These are phyloP conservation scores for Diorhabda sublineata DNA, from an alignment of 1,140 invertebrate genomes.

Conservation along the genomic window DNA sequence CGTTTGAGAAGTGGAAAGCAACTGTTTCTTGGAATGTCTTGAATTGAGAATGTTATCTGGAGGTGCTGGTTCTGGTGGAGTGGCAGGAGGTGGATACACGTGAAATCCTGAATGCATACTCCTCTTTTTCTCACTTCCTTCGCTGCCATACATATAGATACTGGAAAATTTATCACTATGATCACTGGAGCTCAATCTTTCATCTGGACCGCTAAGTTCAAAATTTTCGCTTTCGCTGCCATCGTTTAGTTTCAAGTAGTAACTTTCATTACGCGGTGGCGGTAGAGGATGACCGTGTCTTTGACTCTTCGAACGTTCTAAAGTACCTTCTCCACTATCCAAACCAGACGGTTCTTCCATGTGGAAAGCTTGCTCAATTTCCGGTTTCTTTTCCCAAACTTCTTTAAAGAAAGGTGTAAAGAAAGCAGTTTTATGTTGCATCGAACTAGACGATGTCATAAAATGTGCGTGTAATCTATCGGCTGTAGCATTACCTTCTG, in stretches of 20 bases:
- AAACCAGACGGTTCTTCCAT: conserved; percentile 75
- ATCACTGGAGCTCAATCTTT: conserved; percentile 57
- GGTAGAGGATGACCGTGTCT: conserved; percentile 50
- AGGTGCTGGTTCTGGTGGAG: conserved; percentile 75
- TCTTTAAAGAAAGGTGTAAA: conserved; percentile 95
- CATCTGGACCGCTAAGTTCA: conserved; percentile 57
- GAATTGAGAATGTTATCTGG: conserved; percentile 58
- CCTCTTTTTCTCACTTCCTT: conserved; percentile 44
- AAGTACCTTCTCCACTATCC: conserved; percentile 65
- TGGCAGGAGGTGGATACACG: conserved; percentile 75
- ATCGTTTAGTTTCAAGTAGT: conserved; percentile 61
- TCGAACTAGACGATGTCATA: conserved; percentile 78
- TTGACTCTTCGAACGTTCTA: conserved; percentile 59
- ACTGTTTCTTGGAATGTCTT: conserved; percentile 29
- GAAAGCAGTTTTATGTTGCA: conserved; percentile 84
- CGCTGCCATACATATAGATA: conserved; percentile 46
- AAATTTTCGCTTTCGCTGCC: conserved; percentile 79
- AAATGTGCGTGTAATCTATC: conserved; percentile 89
- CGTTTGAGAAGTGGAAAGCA: conserved; percentile 54
- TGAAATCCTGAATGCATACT: conserved; percentile 61
- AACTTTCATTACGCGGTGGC: conserved; percentile 67
- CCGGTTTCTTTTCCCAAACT: conserved; percentile 92
- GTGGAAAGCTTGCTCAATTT: conserved; percentile 89
- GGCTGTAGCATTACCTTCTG: conserved; percentile 89
- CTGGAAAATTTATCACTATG: conserved; percentile 62